Evolutionary conservation across 1,140 invertebrate genomes (phyloP).

Genomic region (Heterodera schachtii): DNA sequence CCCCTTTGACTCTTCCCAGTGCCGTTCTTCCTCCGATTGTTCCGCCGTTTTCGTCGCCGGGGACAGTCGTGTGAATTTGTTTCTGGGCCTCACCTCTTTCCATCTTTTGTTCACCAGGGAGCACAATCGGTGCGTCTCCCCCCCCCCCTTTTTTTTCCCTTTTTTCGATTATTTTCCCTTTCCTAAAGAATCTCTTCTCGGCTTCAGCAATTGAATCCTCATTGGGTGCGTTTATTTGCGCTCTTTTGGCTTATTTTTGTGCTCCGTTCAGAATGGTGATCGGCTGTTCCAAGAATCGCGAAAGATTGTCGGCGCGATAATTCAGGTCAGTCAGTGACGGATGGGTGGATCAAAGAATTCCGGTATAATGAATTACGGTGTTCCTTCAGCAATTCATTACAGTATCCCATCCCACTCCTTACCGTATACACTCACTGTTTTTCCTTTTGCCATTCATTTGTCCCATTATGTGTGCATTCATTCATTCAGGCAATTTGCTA

Average conservation of each 20-base stretch:
- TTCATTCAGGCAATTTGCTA: slow-evolving; percentile 58
- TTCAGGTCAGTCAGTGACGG: slow-evolving; percentile 30
- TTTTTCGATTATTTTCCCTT: slow-evolving; percentile 17
- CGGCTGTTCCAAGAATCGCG: slow-evolving; percentile 73
- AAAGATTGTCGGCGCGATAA: slow-evolving; percentile 70
- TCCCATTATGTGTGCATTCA: background rate
- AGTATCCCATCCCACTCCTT: background rate
- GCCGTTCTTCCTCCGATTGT: slow-evolving; percentile 39
- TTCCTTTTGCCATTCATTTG: background rate
- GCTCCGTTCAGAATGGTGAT: slow-evolving; percentile 44
- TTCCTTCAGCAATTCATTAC: background rate
- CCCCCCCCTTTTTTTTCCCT: background rate
- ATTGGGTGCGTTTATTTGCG: slow-evolving; percentile 61
- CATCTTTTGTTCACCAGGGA: slow-evolving; percentile 63
- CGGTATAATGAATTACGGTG: background rate
- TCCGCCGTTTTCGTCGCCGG: slow-evolving; percentile 63
- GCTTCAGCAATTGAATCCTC: slow-evolving; percentile 59
- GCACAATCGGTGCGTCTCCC: slow-evolving; percentile 53
- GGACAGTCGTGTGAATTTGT: slow-evolving; percentile 62
- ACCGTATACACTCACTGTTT: background rate
- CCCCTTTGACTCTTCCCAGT: slow-evolving; percentile 61
- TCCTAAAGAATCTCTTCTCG: slow-evolving; percentile 49
- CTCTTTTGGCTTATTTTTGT: background rate
- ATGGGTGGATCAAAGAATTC: no score
- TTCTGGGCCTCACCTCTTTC: slow-evolving; percentile 60